These are phyloP conservation scores for Epistrophella euchroma DNA, from an alignment of 2,888 invertebrate species.

Conservation along the genomic window DNA sequence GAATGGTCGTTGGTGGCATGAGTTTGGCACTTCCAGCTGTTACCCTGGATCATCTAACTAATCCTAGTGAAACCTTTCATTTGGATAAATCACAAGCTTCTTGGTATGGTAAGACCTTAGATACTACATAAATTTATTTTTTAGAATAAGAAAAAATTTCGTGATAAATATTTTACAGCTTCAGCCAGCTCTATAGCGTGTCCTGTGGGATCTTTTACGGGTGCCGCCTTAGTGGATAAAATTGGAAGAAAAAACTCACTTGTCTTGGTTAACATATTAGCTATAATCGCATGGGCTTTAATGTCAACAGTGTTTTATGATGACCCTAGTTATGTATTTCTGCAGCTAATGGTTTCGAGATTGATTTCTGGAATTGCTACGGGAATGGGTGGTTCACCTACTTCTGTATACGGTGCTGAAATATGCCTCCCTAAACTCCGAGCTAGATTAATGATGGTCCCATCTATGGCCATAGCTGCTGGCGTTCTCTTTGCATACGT, in stretches of 20 bases:
- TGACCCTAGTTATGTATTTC: constrained; percentile 77
- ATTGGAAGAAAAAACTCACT: constrained; percentile 82
- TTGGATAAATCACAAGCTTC: constrained; percentile 80
- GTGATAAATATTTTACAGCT: constrained; percentile 77
- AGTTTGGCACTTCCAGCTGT: constrained; percentile 82
- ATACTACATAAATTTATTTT: not conserved
- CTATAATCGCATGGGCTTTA: constrained; percentile 81
- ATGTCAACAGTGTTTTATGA: constrained; percentile 80
- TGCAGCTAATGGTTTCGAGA: constrained; percentile 81
- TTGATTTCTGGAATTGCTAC: constrained; percentile 81
- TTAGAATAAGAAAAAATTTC: not conserved
- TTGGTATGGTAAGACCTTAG: constrained; percentile 81
- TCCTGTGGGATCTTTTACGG: constrained; percentile 82
- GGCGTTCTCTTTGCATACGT: constrained; percentile 88
- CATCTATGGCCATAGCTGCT: constrained; percentile 87
- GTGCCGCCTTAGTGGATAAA: constrained; percentile 81
- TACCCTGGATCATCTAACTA: constrained; percentile 79
- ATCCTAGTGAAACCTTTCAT: constrained; percentile 78
- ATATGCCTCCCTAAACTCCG: constrained; percentile 86
- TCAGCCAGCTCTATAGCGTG: constrained; percentile 82
- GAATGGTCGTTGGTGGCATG: constrained; percentile 82
- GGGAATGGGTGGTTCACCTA: constrained; percentile 82
- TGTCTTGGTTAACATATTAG: constrained; percentile 80
- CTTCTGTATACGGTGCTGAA: constrained; percentile 83
- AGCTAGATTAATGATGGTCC: constrained; percentile 87